These are phyloP conservation scores for Heliconius melpomene DNA, from an alignment of 1,140 invertebrate species.

Conservation along the genomic window DNA sequence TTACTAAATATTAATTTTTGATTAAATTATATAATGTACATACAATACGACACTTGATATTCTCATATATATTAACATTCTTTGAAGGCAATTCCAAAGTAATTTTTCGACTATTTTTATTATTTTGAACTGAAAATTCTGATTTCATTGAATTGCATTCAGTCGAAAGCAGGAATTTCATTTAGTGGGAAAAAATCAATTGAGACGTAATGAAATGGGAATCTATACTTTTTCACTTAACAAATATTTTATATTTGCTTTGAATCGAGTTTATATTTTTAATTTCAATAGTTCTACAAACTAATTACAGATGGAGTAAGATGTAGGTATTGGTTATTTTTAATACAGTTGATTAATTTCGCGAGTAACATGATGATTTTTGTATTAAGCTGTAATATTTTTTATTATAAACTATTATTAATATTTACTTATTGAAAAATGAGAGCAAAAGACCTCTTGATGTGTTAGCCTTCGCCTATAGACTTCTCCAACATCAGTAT, in stretches of 20 bases:
- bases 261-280: neutral
- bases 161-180: neutral
- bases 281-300: neutral
- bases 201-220: neutral
- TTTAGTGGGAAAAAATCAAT: neutral
- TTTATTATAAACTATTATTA: no score
- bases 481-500: no score
- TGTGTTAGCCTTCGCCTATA: no score
- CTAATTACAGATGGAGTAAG: no score
- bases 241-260: neutral
- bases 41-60: neutral
- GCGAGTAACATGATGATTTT: no score
- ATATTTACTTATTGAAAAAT: no score
- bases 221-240: neutral
- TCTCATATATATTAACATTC: neutral
- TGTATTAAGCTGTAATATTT: no score
- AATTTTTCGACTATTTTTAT: neutral
- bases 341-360: no score
- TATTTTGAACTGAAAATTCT: neutral
- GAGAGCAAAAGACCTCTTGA: no score
- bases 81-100: neutral
- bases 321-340: no score
- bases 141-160: neutral
- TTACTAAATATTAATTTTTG: neutral
- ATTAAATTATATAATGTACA: neutral